A percentile compares a stretch with the other conserved stretches of the same genome.
These are phyloP conservation scores for Masticophis lateralis DNA, from an alignment of 2,797 vertebrate species.

Conservation along the genomic window DNA sequence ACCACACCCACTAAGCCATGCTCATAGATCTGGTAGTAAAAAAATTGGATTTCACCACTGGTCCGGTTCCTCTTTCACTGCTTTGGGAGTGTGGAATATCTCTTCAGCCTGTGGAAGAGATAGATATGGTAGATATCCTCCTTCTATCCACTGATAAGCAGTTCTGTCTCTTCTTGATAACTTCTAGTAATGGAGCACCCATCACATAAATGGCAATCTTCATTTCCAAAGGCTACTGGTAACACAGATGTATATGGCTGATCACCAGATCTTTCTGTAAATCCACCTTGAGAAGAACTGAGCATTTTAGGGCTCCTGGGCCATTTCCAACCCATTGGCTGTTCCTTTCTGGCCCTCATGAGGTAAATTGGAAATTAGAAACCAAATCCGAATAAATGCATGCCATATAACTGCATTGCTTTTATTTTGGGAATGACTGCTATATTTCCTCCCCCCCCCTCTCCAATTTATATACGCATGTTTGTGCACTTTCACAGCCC, in stretches of 20 bases:
- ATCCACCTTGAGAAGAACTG: neutral
- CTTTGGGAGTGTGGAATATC: neutral
- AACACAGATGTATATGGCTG: too few relatives aligned
- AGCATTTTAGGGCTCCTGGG: neutral
- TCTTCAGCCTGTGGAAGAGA: neutral
- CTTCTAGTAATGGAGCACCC: neutral
- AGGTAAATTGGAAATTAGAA: neutral
- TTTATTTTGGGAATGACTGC: too few relatives aligned
- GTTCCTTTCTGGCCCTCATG: neutral
- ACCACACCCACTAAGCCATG: too few relatives aligned
- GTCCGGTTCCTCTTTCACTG: neutral
- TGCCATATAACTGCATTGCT: neutral
- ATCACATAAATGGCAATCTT: neutral
- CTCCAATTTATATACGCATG: too few relatives aligned
- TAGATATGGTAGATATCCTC: neutral
- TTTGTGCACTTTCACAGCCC: too few relatives aligned
- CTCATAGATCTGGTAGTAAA: too few relatives aligned
- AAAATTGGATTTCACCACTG: too few relatives aligned
- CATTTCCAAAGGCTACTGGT: neutral
- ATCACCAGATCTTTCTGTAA: neutral
- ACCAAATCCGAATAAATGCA: neutral
- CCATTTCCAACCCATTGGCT: neutral
- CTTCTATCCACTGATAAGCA: neutral
- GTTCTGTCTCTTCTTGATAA: neutral
- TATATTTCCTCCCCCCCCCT: too few relatives aligned